Percentiles rank a stretch among this genome's conserved stretches.
Evolutionary conservation across 2,797 vertebrate genomes (phyloP).

Genomic region (Coregonus ussuriensis): DNA sequence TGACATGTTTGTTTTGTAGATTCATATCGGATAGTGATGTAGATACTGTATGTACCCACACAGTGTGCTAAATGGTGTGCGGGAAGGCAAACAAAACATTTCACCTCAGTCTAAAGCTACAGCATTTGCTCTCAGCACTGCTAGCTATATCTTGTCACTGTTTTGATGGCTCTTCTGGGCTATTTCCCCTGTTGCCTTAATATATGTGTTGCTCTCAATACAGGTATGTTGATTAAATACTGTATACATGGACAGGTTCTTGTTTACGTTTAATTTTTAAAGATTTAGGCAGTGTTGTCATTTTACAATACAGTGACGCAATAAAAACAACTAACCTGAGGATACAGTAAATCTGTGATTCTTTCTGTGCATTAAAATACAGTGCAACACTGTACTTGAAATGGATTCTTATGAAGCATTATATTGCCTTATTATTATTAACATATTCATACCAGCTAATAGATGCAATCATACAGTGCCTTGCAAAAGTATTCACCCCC

Average conservation of each 20-base stretch:
- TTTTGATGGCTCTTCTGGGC: background rate
- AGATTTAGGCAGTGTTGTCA: background rate
- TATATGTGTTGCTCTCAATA: background rate
- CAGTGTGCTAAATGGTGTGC: background rate
- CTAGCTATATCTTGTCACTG: background rate
- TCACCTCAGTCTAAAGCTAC: conserved; percentile 1
- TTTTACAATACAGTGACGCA: background rate
- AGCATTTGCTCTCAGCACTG: background rate
- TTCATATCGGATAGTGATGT: background rate
- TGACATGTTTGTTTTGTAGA: conserved; percentile 10
- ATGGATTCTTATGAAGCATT: background rate
- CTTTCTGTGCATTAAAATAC: conserved; percentile 2
- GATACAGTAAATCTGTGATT: background rate
- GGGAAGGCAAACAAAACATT: background rate
- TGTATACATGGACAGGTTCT: background rate
- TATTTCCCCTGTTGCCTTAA: conserved; percentile 1
- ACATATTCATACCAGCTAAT: background rate
- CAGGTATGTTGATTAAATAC: background rate
- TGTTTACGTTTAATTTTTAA: background rate
- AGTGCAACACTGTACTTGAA: background rate
- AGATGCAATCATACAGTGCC: background rate
- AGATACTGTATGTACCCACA: background rate
- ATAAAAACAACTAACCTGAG: background rate
- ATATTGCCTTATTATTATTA: background rate
- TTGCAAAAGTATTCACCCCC: no score